phyloP scores from a whole-genome alignment of 2,888 invertebrate species.

The Patella depressa region DNA sequence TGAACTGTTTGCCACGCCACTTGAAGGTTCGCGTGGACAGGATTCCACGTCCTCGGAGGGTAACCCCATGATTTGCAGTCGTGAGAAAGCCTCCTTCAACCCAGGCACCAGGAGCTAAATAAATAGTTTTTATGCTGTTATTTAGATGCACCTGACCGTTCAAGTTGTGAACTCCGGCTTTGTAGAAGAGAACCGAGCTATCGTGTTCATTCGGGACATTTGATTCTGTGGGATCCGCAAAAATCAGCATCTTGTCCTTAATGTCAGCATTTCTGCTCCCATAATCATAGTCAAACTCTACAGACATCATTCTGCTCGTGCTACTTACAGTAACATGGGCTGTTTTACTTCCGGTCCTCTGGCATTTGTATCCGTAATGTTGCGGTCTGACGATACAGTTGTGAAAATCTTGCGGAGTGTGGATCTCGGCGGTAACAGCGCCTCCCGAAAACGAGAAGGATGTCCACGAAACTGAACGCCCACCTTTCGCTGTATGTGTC shows the following conservation, averaged over 20 bases:
- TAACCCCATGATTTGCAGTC: conserved; percentile 16
- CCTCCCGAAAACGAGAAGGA: conserved; percentile 26
- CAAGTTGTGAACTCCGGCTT: conserved; percentile 23
- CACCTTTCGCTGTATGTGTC: not conserved
- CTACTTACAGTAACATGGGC: conserved; percentile 23
- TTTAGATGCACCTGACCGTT: conserved; percentile 23
- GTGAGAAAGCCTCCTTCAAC: conserved; percentile 28
- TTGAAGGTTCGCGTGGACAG: conserved; percentile 17
- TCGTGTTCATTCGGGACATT: conserved; percentile 19
- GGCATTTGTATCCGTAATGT: conserved; percentile 21
- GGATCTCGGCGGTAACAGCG: conserved; percentile 20
- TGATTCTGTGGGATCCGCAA: conserved; percentile 28
- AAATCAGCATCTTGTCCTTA: conserved; percentile 27
- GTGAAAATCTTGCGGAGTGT: conserved; percentile 25
- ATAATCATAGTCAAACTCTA: conserved; percentile 31
- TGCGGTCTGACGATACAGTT: conserved; percentile 25
- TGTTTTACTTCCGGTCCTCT: conserved; percentile 15
- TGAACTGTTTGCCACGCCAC: conserved; percentile 14
- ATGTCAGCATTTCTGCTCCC: conserved; percentile 23
- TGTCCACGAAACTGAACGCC: conserved; percentile 28
- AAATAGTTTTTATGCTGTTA: conserved; percentile 17
- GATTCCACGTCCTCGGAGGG: conserved; percentile 24
- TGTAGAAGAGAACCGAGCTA: conserved; percentile 23
- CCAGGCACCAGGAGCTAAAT: conserved; percentile 29
- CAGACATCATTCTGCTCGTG: conserved; percentile 27